Evolutionary conservation across 2,888 invertebrate genomes (phyloP), one percentile per base, ranked within the genome.

Genomic region (Artemia sinica): DNA sequence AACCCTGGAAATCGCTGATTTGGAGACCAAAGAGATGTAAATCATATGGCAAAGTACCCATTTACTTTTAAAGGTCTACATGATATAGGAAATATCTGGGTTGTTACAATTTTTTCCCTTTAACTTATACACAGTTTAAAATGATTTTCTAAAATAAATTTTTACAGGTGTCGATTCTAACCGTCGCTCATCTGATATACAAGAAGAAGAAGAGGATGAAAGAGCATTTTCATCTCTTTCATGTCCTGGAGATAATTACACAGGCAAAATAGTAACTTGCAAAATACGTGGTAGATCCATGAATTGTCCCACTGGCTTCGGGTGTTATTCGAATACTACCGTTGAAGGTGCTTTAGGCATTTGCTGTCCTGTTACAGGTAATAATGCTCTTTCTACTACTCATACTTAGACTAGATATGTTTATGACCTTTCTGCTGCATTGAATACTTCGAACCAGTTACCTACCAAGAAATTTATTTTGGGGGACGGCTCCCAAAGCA

Each of bases 311-410:
- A 28, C n/a, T 58, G 63, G 63, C 11, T 58, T 58, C 10, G 63
- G 63, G 63, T 58, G 63, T 18, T 58, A 58, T 18, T 58, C 58
- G 18, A 58, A 58, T 18, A 58, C n/a, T 18, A 14, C 58, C 65
- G 70, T 72, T 12, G 66, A 69, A 13, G 70, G 71, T 70, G 73
- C 73, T 66, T 70, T 73, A 70, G 74, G 74, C 52, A 68, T 73
- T 28, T 75, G 74, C 68, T 74, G 75, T 68, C 73, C 74, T 67
- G 68, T 73, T 14, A 65, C 66, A 58, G 71, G 73, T 73, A 72
- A 68, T 65, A 14, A 58, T 9, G 58, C n/a, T 8, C 10, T 14
- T n/a, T 18, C 10, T 9, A 8, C 58, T 9, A n/a, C 58, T 18
- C 58, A 8, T 10, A 41, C 41, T 41, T 41, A 4, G 5, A 41